These are phyloP conservation scores for Sebastes hopkinsi DNA, from an alignment of 2,797 vertebrate genomes.

Conservation along the genomic window DNA sequence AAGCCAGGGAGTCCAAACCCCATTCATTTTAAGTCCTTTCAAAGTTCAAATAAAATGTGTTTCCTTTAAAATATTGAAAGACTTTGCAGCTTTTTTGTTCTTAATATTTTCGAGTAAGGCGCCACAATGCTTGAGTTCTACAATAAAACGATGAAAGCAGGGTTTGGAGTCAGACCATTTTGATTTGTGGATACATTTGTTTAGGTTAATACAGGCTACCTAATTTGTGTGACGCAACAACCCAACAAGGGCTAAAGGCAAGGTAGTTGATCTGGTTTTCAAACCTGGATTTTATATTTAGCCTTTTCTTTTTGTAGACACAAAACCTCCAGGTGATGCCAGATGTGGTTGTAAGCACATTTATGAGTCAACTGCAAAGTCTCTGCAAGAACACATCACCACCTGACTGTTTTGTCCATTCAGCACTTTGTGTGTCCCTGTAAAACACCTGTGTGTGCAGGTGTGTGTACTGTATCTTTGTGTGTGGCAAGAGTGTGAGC, in stretches of 20 bases:
- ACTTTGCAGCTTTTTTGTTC: no score
- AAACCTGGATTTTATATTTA: constrained; percentile 7
- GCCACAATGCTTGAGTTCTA: no score
- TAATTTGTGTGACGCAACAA: background rate
- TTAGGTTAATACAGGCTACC: background rate
- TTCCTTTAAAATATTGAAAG: no score
- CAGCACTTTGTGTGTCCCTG: constrained; percentile 47
- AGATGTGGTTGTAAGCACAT: constrained; percentile 24
- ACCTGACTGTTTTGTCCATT: constrained; percentile 35
- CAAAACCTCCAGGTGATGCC: background rate
- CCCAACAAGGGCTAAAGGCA: background rate
- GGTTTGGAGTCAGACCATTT: no score
- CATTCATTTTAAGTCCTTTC: no score
- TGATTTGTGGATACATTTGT: background rate
- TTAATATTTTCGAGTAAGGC: no score
- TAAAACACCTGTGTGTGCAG: constrained; percentile 48
- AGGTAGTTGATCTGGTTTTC: constrained; percentile 8
- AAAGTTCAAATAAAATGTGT: no score
- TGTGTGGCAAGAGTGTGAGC: constrained; percentile 5
- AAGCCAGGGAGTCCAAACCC: no score
- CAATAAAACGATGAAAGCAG: no score
- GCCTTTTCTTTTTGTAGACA: constrained; percentile 4
- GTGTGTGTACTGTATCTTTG: background rate
- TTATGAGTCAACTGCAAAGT: constrained; percentile 29
- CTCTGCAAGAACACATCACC: constrained; percentile 13